Conservation (phyloP, 2,888 invertebrate species). For the Synergus japonicus region DNA sequence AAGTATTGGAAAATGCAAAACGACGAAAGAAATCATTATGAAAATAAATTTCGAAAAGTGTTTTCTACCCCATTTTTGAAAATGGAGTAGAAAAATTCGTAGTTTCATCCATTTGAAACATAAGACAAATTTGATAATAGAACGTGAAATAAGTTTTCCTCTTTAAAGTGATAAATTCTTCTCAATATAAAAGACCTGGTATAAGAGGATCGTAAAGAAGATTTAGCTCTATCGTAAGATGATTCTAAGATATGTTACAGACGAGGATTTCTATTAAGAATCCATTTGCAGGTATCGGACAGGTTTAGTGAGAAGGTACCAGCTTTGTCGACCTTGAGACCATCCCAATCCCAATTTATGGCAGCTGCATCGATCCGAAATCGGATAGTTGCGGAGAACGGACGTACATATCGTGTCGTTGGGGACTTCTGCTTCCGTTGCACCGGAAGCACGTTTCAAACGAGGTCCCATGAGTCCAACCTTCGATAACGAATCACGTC, state of each 20-base stretch:
- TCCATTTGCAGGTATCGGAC: constrained; percentile 32
- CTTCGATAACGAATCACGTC: constrained; percentile 54
- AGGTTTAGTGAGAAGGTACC: constrained; percentile 1
- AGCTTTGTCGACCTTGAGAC: constrained; percentile 39
- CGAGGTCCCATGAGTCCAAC: constrained; percentile 50
- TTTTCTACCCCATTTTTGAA: no score
- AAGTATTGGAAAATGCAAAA: no score
- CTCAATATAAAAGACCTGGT: not conserved
- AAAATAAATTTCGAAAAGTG: no score
- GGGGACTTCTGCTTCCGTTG: constrained; percentile 50
- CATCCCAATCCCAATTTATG: constrained; percentile 39
- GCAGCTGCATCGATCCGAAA: constrained; percentile 40
- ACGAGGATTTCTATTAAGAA: constrained; percentile 38
- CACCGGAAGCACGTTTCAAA: constrained; percentile 51
- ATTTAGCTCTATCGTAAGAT: constrained; percentile 16
- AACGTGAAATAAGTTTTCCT: not conserved
- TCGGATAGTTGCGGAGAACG: constrained; percentile 20
- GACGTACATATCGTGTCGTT: constrained; percentile 42
- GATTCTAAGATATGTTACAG: constrained; percentile 15
- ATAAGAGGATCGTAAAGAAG: constrained; percentile 28
- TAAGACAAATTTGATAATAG: not conserved
- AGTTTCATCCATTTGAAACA: not conserved
- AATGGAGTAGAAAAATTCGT: no score
- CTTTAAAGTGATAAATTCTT: not conserved
- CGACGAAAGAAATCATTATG: not conserved